Base-by-base conservation (phyloP, 2,113 vertebrate genomes). In the Collichthys lucidus region DNA sequence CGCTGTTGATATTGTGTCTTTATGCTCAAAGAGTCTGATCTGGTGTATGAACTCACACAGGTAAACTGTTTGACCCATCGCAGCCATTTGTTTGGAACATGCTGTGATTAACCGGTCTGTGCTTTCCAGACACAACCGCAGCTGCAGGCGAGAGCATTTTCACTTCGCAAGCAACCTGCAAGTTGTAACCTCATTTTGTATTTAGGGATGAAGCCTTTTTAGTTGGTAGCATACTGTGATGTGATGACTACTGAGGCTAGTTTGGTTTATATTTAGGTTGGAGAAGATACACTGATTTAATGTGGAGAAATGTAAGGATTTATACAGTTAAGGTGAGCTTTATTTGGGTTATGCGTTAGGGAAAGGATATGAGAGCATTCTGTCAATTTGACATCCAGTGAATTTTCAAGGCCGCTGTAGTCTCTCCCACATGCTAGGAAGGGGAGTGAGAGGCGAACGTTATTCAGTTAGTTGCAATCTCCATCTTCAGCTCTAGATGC, bases 71-170 rank as follows among this genome's bases (percentile, higher is more conserved):
- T 49, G 76, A 80, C 75, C 70, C 42, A 56, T 65, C 19, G 7
- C 75, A 79, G 74, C 10, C 29, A 57, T 81, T 79, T 84, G 64
- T 86, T 73, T 35, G 46, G 53, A 84, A 55, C 79, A 73, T 50
- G 76, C 67, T 85, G 74, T 82, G 77, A 90, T 84, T 57, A 76
- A 74, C 59, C 19, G 65, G 49, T 76, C 70, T 79, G 64, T 70
- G 72, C 24, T 44, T 85, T 50, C 47, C 17, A 85, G 74, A 84
- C 61, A 61, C 62, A 72, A 79, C 68, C 73, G 78, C 71, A 79
- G 70, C 79, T 79, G 35, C 17, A 71, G 74, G 40, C 57, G 6
- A n/a, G 56, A 76, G 59, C 44, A 22, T 80, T 72, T 50, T 66
- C 11, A 47, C 73, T 64, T 74, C 81, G 69, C 20, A 26, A 62